A percentile compares a stretch with the other conserved stretches of the same genome.
Conservation (phyloP, 2,888 invertebrate genomes). For the Drosophila macrospina region DNA sequence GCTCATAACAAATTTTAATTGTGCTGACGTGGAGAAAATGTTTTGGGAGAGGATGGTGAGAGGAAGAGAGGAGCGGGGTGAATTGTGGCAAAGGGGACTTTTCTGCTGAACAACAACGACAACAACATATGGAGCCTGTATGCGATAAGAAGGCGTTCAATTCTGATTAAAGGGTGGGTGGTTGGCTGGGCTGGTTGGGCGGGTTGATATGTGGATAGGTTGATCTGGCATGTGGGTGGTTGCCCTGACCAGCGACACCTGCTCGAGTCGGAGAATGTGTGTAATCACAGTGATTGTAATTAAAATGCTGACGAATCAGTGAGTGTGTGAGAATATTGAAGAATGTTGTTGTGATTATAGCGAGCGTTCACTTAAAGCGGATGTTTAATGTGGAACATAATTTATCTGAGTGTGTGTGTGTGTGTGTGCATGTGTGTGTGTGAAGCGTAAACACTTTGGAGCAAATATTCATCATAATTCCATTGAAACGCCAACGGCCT, state of each 20-base stretch:
- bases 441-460: constrained; percentile 9
- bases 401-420: background rate
- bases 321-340: background rate
- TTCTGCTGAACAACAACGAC: constrained; percentile 9
- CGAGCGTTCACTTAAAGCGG: constrained; percentile 41
- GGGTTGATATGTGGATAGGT: constrained; percentile 1
- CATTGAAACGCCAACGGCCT: constrained; percentile 28
- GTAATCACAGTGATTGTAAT: constrained; percentile 59
- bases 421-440: background rate
- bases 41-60: background rate
- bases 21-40: constrained; percentile 55
- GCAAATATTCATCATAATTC: constrained; percentile 42
- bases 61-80: background rate
- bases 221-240: background rate
- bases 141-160: constrained; percentile 46
- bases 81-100: constrained; percentile 14
- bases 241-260: constrained; percentile 44
- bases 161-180: constrained; percentile 52
- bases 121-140: constrained; percentile 36
- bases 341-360: constrained; percentile 44
- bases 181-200: constrained; percentile 11
- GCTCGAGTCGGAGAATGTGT: constrained; percentile 32
- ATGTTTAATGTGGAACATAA: constrained; percentile 33
- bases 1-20: constrained; percentile 75
- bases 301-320: constrained; percentile 50